These are phyloP conservation scores for Gorilla gorilla DNA, from an alignment of 2,113 vertebrate species.

Conservation along the genomic window DNA sequence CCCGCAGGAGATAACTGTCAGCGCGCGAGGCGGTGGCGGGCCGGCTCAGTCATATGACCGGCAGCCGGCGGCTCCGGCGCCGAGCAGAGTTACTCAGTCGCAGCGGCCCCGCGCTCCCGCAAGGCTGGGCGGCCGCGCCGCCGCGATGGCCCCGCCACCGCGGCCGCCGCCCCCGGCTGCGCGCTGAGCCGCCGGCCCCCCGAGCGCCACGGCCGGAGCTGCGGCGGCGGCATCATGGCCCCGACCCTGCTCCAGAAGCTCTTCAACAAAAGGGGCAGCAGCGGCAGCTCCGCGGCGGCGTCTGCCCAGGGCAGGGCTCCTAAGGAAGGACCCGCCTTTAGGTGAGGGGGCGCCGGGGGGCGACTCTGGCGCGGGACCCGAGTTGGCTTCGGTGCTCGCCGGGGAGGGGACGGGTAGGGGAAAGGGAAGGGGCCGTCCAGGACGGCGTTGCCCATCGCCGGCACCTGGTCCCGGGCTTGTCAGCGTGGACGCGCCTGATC, in stretches of 20 bases:
- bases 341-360: slow-evolving; percentile 76
- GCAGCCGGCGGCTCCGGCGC: slow-evolving; percentile 10
- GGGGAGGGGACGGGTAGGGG: neutral
- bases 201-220: slow-evolving; percentile 39
- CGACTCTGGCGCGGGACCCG: neutral
- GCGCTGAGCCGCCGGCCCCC: slow-evolving; percentile 57
- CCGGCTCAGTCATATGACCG: slow-evolving; percentile 61
- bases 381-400: neutral
- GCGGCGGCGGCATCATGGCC: slow-evolving; percentile 80
- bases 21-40: slow-evolving; percentile 42
- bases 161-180: slow-evolving; percentile 30
- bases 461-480: neutral
- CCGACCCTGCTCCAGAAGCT: slow-evolving; percentile 88
- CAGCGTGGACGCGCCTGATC: neutral
- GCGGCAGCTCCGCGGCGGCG: slow-evolving; percentile 47
- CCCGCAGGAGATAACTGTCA: slow-evolving; percentile 60
- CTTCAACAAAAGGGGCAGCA: slow-evolving; percentile 84
- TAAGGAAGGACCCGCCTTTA: slow-evolving; percentile 82
- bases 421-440: neutral
- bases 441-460: neutral
- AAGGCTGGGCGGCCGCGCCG: slow-evolving; percentile 50
- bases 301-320: slow-evolving; percentile 56
- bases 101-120: slow-evolving; percentile 22
- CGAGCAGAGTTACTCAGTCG: neutral
- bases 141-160: slow-evolving; percentile 54